These are phyloP conservation scores for Scaptomyza polygonia DNA, from an alignment of 2,888 invertebrate genomes.

Conservation along the genomic window DNA sequence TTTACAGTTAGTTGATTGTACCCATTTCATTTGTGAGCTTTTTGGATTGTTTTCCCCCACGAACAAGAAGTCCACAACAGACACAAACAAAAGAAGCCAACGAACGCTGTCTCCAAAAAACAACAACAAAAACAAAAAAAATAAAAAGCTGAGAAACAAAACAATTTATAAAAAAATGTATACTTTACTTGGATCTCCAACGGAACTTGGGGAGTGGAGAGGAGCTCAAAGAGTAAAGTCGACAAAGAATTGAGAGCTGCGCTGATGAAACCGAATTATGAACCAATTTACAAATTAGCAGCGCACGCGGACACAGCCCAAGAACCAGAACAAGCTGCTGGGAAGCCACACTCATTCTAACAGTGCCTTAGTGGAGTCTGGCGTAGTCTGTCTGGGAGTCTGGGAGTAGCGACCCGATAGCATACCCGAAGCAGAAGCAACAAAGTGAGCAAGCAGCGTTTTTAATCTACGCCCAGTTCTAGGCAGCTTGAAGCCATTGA, in stretches of 20 bases:
- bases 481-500: conserved; percentile 69
- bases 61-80: conserved; percentile 39
- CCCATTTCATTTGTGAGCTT: conserved; percentile 78
- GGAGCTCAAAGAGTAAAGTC: conserved; percentile 20
- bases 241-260: conserved; percentile 23
- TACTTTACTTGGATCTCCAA: conserved; percentile 23
- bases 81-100: conserved; percentile 74
- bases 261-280: conserved; percentile 76
- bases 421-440: conserved; percentile 3
- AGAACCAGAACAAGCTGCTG: conserved; percentile 10
- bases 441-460: conserved; percentile 17
- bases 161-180: conserved; percentile 27
- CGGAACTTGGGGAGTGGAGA: background rate
- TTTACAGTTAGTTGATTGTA: conserved; percentile 80
- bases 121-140: conserved; percentile 11
- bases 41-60: conserved; percentile 73
- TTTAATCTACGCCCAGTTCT: conserved; percentile 44
- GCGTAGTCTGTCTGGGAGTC: conserved; percentile 9
- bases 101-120: conserved; percentile 70
- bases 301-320: conserved; percentile 39
- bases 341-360: conserved; percentile 14
- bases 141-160: conserved; percentile 27
- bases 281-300: conserved; percentile 81
- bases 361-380: too few species aligned
- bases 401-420: conserved; percentile 22